These are phyloP conservation scores for Pollenia angustigena DNA, from an alignment of 2,888 invertebrate species.

Conservation along the genomic window DNA sequence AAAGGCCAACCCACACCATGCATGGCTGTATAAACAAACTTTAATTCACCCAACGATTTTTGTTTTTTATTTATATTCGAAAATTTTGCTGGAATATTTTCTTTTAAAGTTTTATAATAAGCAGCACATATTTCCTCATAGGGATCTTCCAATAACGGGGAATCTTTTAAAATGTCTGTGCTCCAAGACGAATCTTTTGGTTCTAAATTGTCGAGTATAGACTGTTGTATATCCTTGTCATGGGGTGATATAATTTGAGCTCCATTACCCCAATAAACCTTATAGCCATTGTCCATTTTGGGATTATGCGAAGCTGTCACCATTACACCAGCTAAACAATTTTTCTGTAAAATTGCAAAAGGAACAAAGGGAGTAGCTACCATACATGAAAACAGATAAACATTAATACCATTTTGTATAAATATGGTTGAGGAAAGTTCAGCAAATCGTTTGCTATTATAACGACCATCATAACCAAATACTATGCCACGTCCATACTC, in stretches of 20 bases:
- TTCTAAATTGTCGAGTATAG: slow-evolving; percentile 90
- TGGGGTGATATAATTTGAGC: slow-evolving; percentile 97
- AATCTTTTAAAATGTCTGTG: slow-evolving; percentile 85
- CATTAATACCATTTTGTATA: slow-evolving; percentile 89
- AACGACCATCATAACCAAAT: slow-evolving; percentile 95
- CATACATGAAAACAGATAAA: slow-evolving; percentile 91
- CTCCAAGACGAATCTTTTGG: slow-evolving; percentile 93
- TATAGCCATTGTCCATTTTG: slow-evolving; percentile 98
- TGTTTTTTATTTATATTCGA: slow-evolving; percentile 85
- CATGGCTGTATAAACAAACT: slow-evolving; percentile 97
- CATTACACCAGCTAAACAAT: slow-evolving; percentile 94
- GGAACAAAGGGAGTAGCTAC: slow-evolving; percentile 98
- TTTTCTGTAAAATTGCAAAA: slow-evolving; percentile 90
- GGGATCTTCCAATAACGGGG: slow-evolving; percentile 88
- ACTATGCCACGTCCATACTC: slow-evolving; percentile 89
- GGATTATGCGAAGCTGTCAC: slow-evolving; percentile 98
- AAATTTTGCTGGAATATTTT: slow-evolving; percentile 85
- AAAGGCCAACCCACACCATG: slow-evolving; percentile 97
- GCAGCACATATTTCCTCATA: slow-evolving; percentile 87
- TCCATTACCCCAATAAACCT: slow-evolving; percentile 98
- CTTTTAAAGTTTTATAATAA: slow-evolving; percentile 88
- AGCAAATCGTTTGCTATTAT: slow-evolving; percentile 93
- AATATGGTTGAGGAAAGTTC: slow-evolving; percentile 94
- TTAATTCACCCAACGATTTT: slow-evolving; percentile 83
- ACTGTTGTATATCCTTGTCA: slow-evolving; percentile 93